phyloP scores from a whole-genome alignment of 2,797 vertebrate genomes.

The Agapornis canus region DNA sequence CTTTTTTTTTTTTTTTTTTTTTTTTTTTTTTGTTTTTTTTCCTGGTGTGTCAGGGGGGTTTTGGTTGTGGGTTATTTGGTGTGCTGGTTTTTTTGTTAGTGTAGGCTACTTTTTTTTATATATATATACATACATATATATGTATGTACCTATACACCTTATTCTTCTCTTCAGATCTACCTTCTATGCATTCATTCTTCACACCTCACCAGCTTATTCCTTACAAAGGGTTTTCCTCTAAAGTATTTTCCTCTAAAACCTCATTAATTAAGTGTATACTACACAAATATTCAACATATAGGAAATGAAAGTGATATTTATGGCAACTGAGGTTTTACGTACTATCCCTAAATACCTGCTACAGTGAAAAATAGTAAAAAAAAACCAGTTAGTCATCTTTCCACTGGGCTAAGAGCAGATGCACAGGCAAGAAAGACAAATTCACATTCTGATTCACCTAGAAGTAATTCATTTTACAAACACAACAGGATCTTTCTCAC shows the following conservation, averaged over 20 bases:
- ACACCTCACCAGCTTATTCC: not conserved
- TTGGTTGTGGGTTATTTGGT: not conserved
- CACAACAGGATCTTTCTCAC: not conserved
- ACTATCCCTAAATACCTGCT: not conserved
- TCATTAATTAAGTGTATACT: not conserved
- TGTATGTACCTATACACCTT: not conserved
- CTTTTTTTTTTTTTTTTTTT: not conserved
- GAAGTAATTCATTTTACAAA: not conserved
- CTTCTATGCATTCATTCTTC: not conserved
- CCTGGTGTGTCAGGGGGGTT: not conserved
- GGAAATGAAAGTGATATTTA: not conserved
- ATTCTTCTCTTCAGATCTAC: not conserved
- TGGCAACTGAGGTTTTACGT: rapidly evolving
- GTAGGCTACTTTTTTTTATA: not conserved
- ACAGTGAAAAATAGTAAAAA: not conserved
- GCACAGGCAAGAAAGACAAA: not conserved
- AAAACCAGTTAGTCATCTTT: not conserved
- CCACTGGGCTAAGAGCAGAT: not conserved
- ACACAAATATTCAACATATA: not conserved
- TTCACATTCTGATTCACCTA: not conserved
- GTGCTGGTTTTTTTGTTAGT: too few relatives aligned
- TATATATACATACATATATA: too few relatives aligned
- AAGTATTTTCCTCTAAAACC: not conserved
- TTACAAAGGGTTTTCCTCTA: not conserved
- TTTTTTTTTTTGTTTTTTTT: not conserved